Evolutionary conservation across 2,888 invertebrate genomes (phyloP), one percentile per base, ranked within the genome.

Genomic region (Drosophila gaucha): DNA sequence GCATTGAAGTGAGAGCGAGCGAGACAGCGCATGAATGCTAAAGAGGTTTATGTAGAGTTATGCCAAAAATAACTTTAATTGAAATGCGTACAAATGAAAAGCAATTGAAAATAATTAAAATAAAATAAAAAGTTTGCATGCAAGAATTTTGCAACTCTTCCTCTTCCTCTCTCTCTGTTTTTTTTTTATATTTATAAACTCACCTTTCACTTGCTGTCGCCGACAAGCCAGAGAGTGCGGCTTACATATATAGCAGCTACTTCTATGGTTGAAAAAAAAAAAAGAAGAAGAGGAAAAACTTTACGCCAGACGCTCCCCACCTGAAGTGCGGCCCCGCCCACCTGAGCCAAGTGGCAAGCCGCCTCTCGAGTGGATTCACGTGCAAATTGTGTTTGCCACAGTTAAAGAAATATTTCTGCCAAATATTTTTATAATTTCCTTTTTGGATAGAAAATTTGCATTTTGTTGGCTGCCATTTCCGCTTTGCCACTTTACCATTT

Each of bases 401-500:
- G 58, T 52, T 54, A 54, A 64, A 64, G 58, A 56, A 69, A 54
- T 44, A 70, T 65, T 70, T 71, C 39, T 30, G 20, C 30, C 46
- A 46, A 46, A 46, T 46, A 46, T 46, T 46, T 46, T 46, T 46
- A 46, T 46, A 46, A 31, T 46, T 46, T 46, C 18, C 30, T 46
- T 79, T 74, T 74, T 71, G 54, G 50, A 59, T 58, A 69, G 46
- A 75, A 75, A 75, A 80, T 80, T 82, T 80, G 66, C 82, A 80
- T 85, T 68, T 78, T 60, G 30, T 31, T 46, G 64, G 49, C 65
- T 67, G 78, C 64, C 74, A 80, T 75, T 84, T 76, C 80, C 82
- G 85, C 60, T 77, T 75, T 85, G 76, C 74, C 80, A 85, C 74
- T 85, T 82, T 76, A 70, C 74, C 76, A 71, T 78, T 85, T 80